Evolutionary conservation across 1,140 invertebrate genomes (phyloP), one percentile per base, ranked within the genome.

Genomic region (Sipha flava): DNA sequence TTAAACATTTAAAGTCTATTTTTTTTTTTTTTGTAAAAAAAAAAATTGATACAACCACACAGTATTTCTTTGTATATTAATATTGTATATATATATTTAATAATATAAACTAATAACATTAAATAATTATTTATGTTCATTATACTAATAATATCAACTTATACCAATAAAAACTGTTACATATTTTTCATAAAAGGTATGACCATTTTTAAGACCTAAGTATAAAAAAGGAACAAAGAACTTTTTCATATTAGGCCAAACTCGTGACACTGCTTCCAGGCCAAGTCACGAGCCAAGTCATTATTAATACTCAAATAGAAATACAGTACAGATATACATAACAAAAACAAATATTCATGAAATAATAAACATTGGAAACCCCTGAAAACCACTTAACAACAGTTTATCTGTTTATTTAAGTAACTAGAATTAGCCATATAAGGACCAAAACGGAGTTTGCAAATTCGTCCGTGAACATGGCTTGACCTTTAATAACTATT

Each of bases 351-450:
- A 29, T 57, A 18, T 75, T 75, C 72, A 77, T 18, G 29, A 77
- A 43, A 40, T 29, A 43, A 26, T n/a, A 59, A 18, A 26, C 10
- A 9, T 77, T 77, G 47, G 70, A 52, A 54, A 75, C 73, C 21
- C 45, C 49, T 77, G 73, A 23, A 77, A 77, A 57, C 72, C 72
- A 75, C 49, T 75, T 57, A 75, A 57, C 72, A 57, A 77, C 73
- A 43, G 21, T 77, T 77, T 57, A 43, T 57, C 73, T 57, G 21
- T 77, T 77, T 57, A 43, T 57, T 57, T 40, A 57, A 75, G 73
- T 40, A 43, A 77, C 73, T 37, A 75, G 72, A 77, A 77, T 59
- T 43, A n/a, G 31, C 73, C 73, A 57, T 77, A 77, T 54, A 77
- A 59, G 49, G 73, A 77, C 34, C 73, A 77, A 77, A 77, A 77